Percentiles rank a stretch among this genome's conserved stretches.
These are phyloP conservation scores for Neuroterus valhalla DNA, from an alignment of 1,140 invertebrate genomes.

Conservation along the genomic window DNA sequence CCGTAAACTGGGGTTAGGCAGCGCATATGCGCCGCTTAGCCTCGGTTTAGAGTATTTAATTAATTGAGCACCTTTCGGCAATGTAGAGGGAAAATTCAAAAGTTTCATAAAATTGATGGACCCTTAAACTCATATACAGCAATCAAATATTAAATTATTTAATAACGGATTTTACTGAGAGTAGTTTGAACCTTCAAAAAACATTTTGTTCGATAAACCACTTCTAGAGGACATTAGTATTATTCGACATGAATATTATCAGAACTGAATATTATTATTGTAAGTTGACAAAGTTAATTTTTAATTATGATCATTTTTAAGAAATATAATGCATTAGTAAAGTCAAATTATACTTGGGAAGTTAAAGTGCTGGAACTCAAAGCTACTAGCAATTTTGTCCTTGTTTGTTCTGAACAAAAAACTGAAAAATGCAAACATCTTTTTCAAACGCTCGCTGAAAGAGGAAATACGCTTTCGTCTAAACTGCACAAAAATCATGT, in stretches of 20 bases:
- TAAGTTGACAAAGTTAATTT: not conserved
- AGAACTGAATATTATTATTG: not conserved
- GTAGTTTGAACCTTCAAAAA: slow-evolving; percentile 16
- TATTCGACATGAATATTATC: not conserved
- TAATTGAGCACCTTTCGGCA: not conserved
- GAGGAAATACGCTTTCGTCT: too few species aligned
- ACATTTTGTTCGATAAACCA: slow-evolving; percentile 1
- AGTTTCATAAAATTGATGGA: not conserved
- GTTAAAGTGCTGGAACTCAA: too few species aligned
- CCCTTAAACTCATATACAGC: slow-evolving; percentile 24
- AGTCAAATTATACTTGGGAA: too few species aligned
- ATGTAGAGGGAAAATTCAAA: not conserved
- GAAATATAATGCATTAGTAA: not conserved
- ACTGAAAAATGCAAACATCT: too few species aligned
- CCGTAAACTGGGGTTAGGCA: too few species aligned
- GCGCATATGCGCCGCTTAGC: too few species aligned
- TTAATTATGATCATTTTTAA: not conserved
- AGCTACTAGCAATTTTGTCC: too few species aligned
- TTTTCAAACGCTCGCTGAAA: too few species aligned
- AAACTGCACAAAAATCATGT: too few species aligned
- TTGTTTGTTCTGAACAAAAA: too few species aligned
- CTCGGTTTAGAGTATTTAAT: too few species aligned
- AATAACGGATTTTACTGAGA: slow-evolving; percentile 13
- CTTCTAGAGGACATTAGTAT: slow-evolving; percentile 7
- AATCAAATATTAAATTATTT: slow-evolving; percentile 23